A percentile compares a stretch with the other conserved stretches of the same genome.
These are phyloP conservation scores for Metopolophium dirhodum DNA, from an alignment of 1,140 invertebrate genomes.

Conservation along the genomic window DNA sequence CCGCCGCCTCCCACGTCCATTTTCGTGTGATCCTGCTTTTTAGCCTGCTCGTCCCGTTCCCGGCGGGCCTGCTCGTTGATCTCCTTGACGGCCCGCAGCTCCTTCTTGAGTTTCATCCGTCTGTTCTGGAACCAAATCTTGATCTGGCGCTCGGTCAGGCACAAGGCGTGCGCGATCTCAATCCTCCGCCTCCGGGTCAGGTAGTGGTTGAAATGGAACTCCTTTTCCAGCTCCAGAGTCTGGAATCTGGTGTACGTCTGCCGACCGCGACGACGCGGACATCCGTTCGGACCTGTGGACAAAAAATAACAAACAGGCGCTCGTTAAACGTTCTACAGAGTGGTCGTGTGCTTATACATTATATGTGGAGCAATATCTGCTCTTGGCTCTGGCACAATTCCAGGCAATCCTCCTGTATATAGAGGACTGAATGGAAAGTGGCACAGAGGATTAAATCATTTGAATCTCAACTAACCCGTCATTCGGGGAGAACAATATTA, in stretches of 20 bases:
- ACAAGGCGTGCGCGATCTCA: constrained; percentile 95
- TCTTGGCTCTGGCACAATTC: neutral
- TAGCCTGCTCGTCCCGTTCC: constrained; percentile 87
- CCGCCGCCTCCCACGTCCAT: constrained; percentile 66
- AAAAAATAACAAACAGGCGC: neutral
- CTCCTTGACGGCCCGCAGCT: constrained; percentile 89
- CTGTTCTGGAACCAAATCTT: constrained; percentile 98
- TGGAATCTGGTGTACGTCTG: constrained; percentile 97
- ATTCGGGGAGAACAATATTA: neutral
- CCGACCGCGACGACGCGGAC: constrained; percentile 88
- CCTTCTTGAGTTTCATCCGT: constrained; percentile 98
- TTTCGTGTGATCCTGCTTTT: constrained; percentile 84
- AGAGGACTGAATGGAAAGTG: neutral
- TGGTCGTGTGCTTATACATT: neutral
- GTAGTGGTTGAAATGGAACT: constrained; percentile 99
- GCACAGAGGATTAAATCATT: neutral
- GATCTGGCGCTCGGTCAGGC: constrained; percentile 94
- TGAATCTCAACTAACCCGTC: neutral
- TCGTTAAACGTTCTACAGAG: neutral
- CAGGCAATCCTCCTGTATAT: neutral
- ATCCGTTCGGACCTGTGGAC: constrained; percentile 91
- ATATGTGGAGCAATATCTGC: neutral
- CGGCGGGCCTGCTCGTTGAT: constrained; percentile 92
- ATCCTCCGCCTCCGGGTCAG: constrained; percentile 92
- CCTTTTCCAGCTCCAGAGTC: constrained; percentile 94